A percentile compares a stretch with the other conserved stretches of the same genome.
Evolutionary conservation across 1,140 invertebrate species (phyloP).

Genomic region (Drosophila teissieri): DNA sequence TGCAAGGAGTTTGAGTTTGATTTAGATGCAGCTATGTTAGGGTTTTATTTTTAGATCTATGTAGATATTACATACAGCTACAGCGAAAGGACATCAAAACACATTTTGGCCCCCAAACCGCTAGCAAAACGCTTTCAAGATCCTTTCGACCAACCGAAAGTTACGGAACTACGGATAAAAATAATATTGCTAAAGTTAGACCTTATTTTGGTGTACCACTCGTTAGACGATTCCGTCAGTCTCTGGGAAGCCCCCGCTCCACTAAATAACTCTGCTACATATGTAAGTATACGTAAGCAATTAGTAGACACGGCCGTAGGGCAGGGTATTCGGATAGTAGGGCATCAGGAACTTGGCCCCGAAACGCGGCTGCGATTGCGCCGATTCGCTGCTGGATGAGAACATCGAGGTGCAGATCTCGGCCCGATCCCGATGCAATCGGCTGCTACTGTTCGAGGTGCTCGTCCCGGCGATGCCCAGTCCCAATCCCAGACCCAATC

Average conservation of each 20-base stretch:
- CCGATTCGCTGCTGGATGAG: conserved; percentile 81
- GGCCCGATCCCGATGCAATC: conserved; percentile 58
- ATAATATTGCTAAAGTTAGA: conserved; percentile 42
- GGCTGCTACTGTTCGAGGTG: conserved; percentile 70
- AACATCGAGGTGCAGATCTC: conserved; percentile 83
- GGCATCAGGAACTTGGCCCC: conserved; percentile 82
- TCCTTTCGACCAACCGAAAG: conserved; percentile 46
- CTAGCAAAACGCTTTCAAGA: conserved; percentile 62
- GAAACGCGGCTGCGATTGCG: conserved; percentile 76
- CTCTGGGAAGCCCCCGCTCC: conserved; percentile 47
- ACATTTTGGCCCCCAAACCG: conserved; percentile 44
- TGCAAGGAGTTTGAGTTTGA: not conserved
- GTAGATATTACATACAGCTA: conserved; percentile 22
- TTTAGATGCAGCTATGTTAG: conserved; percentile 6
- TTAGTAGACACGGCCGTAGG: conserved; percentile 82
- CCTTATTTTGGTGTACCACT: conserved; percentile 69
- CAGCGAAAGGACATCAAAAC: conserved; percentile 64
- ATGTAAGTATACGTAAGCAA: not conserved
- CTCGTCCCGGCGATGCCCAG: conserved; percentile 46
- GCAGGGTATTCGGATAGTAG: conserved; percentile 78
- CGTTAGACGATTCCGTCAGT: conserved; percentile 77
- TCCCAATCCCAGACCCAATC: conserved; percentile 37
- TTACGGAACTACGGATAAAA: conserved; percentile 13
- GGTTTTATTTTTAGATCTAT: not conserved
- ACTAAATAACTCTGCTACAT: not conserved